Evolutionary conservation across 2,113 vertebrate genomes (phyloP).

Genomic region (Cyanistes caeruleus): DNA sequence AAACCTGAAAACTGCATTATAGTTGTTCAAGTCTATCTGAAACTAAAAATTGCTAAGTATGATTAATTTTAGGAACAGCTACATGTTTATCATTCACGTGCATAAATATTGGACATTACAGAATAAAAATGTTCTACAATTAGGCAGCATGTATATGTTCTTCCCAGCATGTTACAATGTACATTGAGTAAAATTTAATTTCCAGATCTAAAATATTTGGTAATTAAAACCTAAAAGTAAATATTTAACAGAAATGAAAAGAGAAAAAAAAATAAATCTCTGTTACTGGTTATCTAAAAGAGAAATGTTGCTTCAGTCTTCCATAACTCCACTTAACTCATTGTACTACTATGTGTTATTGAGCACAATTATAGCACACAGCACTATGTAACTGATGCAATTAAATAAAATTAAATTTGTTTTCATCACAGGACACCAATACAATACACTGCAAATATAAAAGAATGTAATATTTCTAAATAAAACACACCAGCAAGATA

Average conservation of each 20-base stretch:
- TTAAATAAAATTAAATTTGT: not conserved
- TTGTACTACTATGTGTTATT: not conserved
- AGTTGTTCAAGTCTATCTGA: not conserved
- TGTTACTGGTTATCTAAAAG: not conserved
- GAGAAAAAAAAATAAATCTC: not conserved
- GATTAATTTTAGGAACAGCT: not conserved
- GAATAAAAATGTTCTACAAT: not conserved
- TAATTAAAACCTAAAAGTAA: not conserved
- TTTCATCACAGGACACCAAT: not conserved
- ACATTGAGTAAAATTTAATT: not conserved
- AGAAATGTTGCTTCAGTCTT: not conserved
- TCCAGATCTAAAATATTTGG: not conserved
- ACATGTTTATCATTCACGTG: not conserved
- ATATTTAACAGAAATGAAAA: not conserved
- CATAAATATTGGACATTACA: not conserved
- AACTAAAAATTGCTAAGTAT: not conserved
- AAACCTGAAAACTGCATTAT: not conserved
- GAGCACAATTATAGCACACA: not conserved
- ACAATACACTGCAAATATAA: not conserved
- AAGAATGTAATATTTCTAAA: not conserved
- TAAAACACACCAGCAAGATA: not conserved
- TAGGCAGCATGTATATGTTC: accelerated
- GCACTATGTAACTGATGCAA: not conserved
- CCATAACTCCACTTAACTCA: not conserved
- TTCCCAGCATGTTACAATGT: not conserved